Evolutionary conservation across 2,888 invertebrate species (phyloP), one percentile per base, ranked within the genome.

Genomic region (Rhagophthalmus giganteus): DNA sequence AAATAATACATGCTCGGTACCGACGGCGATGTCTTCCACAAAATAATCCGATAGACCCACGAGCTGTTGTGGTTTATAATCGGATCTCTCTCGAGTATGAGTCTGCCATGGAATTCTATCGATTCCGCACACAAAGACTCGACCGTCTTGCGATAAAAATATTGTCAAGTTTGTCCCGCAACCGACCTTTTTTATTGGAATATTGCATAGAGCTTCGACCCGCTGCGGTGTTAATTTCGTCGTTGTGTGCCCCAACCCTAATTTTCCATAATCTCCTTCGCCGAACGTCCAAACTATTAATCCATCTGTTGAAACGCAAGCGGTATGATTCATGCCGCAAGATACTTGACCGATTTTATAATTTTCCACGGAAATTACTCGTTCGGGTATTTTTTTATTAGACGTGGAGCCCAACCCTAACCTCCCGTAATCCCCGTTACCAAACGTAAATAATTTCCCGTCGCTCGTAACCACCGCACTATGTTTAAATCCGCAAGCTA

Each of bases 141-240:
- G 71, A 0, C 85, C 84, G 64, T 78, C 76, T 54, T 72, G 75
- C 0, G 83, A 80, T n/a, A 84, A 71, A 56, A 83, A 83, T 7
- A 84, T 76, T 1, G 83, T 81, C 60, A 84, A 79, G 63, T 83
- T 81, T 1, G 81, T 80, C n/a, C 84, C 84, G 67, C 83, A 83
- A 12, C 79, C 79, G 1, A 82, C 80, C 69, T 81, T 82, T 58
- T 78, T 79, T 6, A 84, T 73, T 1, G 77, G 78, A 15, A 79
- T 63, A 57, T 80, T 78, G 59, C 77, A 76, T 59, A 84, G 67
- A 1, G 76, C 65, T 56, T 82, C 81, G 4, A 85, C 77, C 58
- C 76, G 70, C 68, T 79, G 79, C 1, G 79, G 79, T 2, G 72
- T 71, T 5, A 74, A 71, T 57, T 75, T 77, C n/a, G 75, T 75